Percentiles rank a stretch among this genome's conserved stretches.
These are phyloP conservation scores for Spialia ferax DNA, from an alignment of 2,888 invertebrate genomes.

Conservation along the genomic window DNA sequence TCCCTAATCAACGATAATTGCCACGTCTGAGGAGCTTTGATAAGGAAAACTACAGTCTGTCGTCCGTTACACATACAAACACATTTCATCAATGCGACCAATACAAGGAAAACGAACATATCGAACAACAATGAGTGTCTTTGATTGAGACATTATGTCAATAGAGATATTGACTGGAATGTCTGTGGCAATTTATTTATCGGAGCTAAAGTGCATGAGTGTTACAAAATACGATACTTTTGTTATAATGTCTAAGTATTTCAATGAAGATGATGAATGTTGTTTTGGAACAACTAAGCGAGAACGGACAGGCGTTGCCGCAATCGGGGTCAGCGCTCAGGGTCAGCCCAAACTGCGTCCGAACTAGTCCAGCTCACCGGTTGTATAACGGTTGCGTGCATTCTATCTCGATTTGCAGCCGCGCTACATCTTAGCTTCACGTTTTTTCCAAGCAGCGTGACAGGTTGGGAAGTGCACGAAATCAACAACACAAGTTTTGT, in stretches of 20 bases:
- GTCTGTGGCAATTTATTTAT: constrained; percentile 4
- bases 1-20: constrained; percentile 38
- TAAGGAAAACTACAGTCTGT: constrained; percentile 12
- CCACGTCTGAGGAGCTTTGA: constrained; percentile 1
- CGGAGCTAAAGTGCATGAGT: neutral
- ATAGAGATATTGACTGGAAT: constrained; percentile 16
- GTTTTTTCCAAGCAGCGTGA: constrained; percentile 10
- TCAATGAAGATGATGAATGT: constrained; percentile 23
- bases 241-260: constrained; percentile 3
- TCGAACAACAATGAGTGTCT: neutral
- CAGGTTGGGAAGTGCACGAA: constrained; percentile 21
- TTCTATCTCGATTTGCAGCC: constrained; percentile 49
- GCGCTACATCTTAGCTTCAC: constrained; percentile 29
- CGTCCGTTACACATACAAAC: neutral
- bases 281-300: constrained; percentile 16
- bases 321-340: constrained; percentile 53
- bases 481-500: constrained; percentile 15
- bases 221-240: neutral
- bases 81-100: neutral
- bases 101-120: neutral
- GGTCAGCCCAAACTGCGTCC: constrained; percentile 58
- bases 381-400: constrained; percentile 61
- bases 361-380: constrained; percentile 50
- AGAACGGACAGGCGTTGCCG: constrained; percentile 25
- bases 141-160: constrained; percentile 25